Conservation (phyloP, 1,140 invertebrate species). For the Cardiocondyla obscurior region DNA sequence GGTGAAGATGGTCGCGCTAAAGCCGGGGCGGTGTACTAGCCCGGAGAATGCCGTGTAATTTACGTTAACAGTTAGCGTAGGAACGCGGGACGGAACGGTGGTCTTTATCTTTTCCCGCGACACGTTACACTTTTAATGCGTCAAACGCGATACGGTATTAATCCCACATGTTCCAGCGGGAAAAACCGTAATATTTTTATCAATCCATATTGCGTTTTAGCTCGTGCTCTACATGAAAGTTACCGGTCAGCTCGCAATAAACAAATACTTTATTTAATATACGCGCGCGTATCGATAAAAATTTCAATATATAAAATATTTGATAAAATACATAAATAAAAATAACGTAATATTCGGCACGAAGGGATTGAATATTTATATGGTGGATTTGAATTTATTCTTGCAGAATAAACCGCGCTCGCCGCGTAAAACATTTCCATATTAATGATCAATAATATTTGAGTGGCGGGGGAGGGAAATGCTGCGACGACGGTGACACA, state of each 20-base stretch:
- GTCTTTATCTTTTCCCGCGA: conserved; percentile 30
- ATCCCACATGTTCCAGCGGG: not conserved
- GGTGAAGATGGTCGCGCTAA: conserved; percentile 51
- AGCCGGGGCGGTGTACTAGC: conserved; percentile 58
- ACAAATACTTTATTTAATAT: conserved; percentile 45
- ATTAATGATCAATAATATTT: conserved; percentile 46
- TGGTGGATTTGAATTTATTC: conserved; percentile 30
- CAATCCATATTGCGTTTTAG: conserved; percentile 8
- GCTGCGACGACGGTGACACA: not conserved
- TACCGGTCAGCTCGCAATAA: conserved; percentile 1
- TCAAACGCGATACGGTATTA: conserved; percentile 16
- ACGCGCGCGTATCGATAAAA: conserved; percentile 14
- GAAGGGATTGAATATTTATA: conserved; percentile 47
- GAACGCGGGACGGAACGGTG: conserved; percentile 22
- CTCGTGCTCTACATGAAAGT: conserved; percentile 1
- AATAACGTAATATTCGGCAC: conserved; percentile 39
- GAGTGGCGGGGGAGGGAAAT: not conserved
- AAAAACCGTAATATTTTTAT: conserved; percentile 32
- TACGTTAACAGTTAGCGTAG: conserved; percentile 65
- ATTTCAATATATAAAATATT: conserved; percentile 47
- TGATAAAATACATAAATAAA: conserved; percentile 42
- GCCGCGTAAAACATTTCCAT: conserved; percentile 28
- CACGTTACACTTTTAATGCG: conserved; percentile 13
- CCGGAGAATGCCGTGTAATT: conserved; percentile 63
- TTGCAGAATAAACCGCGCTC: conserved; percentile 23